phyloP scores from a whole-genome alignment of 2,113 vertebrate genomes.

The Prionailurus bengalensis region DNA sequence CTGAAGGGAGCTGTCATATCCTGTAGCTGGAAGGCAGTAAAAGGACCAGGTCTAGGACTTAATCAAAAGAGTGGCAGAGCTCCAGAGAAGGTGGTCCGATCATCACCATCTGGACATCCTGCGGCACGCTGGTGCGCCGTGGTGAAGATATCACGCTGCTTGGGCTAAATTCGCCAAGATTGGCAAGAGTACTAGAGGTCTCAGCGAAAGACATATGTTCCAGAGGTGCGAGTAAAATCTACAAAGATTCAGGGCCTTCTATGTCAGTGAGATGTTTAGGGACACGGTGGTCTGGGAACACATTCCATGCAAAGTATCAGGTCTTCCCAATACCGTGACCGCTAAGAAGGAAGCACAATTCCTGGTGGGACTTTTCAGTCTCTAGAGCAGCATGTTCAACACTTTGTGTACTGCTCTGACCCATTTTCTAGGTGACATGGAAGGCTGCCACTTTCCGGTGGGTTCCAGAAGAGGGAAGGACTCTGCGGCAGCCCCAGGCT shows the following conservation, averaged over 20 bases:
- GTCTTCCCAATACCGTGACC: not conserved
- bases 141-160: not conserved
- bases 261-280: not conserved
- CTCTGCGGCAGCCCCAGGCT: not conserved
- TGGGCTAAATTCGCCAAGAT: not conserved
- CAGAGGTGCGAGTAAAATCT: not conserved
- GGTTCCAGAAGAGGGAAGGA: not conserved
- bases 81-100: not conserved
- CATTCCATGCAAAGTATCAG: not conserved
- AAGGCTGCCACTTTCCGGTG: not conserved
- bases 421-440: not conserved
- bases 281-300: not conserved
- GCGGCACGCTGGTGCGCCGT: not conserved
- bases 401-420: not conserved
- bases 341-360: not conserved
- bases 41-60: not conserved
- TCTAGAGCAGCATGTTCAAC: not conserved
- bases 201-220: not conserved
- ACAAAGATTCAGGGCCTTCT: not conserved
- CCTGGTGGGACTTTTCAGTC: not conserved
- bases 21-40: not conserved
- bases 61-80: not conserved
- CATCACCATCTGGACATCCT: not conserved
- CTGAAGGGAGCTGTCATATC: constrained; percentile 37
- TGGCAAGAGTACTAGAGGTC: not conserved